Evolutionary conservation across 2,888 invertebrate species (phyloP), one percentile per base, ranked within the genome.

Genomic region (Limnephilus lunatus): DNA sequence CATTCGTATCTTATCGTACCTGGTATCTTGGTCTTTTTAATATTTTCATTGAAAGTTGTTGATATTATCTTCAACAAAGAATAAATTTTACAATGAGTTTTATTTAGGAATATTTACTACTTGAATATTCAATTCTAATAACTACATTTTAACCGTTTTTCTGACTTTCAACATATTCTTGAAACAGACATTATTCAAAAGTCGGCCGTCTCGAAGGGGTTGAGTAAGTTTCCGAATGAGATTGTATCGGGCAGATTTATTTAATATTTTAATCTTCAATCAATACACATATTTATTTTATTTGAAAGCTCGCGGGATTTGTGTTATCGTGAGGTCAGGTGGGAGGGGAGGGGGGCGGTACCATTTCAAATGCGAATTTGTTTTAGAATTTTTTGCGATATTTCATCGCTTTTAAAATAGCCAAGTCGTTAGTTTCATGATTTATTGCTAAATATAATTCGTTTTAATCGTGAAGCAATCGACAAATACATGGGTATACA

Each of bases 221-320:
- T 82, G 14, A 48, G n/a, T 80, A 53, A 31, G 68, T n/a, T n/a
- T 48, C 32, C 32, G 31, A 53, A 39, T 25, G 35, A 15, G 90
- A 90, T 90, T n/a, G 35, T 85, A 90, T 90, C 90, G 35, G n/a
- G n/a, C 53, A 90, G 85, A 90, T 90, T 90, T 90, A 90, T 90
- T 90, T 83, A 82, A 90, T 90, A 85, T 89, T 90, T 85, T 83
- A 82, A 90, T 90, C 90, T 90, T 53, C 68, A 68, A 90, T 90
- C 90, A 85, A 85, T 90, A 90, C 90, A 90, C 81, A 90, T 82
- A 90, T 90, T 90, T 90, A 90, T 90, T 90, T 90, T 85, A 90
- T 82, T 90, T 90, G 44, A 81, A 68, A 83, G 85, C 68, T 53
- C 48, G 90, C 81, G n/a, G 83, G 53, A 90, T 90, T 68, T 44